Evolutionary conservation across 2,888 invertebrate species (phyloP).

Genomic region (Phaonia tiefii): DNA sequence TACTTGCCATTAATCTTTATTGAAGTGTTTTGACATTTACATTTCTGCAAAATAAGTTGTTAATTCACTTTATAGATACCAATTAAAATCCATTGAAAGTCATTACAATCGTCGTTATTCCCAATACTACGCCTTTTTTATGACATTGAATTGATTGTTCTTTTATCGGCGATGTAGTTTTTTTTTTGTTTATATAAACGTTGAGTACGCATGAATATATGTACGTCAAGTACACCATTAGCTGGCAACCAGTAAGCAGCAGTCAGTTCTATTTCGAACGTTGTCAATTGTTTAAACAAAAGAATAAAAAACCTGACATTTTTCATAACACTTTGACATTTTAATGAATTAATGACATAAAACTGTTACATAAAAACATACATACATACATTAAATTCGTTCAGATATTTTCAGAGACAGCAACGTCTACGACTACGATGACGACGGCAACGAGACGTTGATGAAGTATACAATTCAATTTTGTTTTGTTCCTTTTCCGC

Average conservation of each 20-base stretch:
- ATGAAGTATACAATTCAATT: slow-evolving; percentile 36
- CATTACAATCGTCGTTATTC: background rate
- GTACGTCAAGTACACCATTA: slow-evolving; percentile 1
- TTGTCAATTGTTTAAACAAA: slow-evolving; percentile 64
- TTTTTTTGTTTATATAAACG: background rate
- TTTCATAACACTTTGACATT: slow-evolving; percentile 66
- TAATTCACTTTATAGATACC: background rate
- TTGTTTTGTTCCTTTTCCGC: slow-evolving; percentile 21
- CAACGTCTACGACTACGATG: background rate
- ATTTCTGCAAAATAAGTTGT: background rate
- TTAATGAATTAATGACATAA: slow-evolving; percentile 66
- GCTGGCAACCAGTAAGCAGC: background rate
- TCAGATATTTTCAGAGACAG: slow-evolving; percentile 23
- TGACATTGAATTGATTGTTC: slow-evolving; percentile 15
- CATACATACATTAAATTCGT: background rate
- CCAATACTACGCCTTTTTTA: background rate
- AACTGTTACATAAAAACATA: slow-evolving; percentile 3
- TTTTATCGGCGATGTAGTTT: background rate
- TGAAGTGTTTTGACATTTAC: background rate
- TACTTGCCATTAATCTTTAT: background rate
- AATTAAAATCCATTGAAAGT: background rate
- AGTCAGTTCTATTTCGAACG: slow-evolving; percentile 34
- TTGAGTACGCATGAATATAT: background rate
- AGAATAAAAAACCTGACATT: slow-evolving; percentile 57
- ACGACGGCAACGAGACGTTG: slow-evolving; percentile 26